A percentile compares a stretch with the other conserved stretches of the same genome.
phyloP scores from a whole-genome alignment of 2,797 vertebrate species.

The Iguana delicatissima region DNA sequence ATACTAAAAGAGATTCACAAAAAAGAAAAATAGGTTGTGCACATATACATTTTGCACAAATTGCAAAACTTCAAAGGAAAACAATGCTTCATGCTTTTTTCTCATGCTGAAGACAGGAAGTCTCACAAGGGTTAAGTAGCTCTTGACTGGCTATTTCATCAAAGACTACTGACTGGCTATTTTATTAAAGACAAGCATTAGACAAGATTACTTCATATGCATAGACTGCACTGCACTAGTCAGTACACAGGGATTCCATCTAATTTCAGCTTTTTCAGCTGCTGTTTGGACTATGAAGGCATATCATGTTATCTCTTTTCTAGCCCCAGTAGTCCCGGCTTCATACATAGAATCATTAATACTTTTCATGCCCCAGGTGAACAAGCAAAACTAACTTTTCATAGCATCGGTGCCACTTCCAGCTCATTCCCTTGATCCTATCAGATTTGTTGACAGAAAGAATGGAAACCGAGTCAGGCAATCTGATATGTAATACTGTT shows the following conservation, averaged over 20 bases:
- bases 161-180: no score
- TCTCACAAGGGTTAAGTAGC: no score
- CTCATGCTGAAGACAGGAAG: no score
- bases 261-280: neutral
- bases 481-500: no score
- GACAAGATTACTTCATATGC: no score
- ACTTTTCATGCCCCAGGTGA: neutral
- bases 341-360: neutral
- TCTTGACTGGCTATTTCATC: no score
- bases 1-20: no score
- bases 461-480: neutral
- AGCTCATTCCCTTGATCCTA: neutral
- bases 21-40: no score
- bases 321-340: neutral
- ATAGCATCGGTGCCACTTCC: neutral
- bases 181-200: no score
- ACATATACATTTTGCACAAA: no score
- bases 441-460: neutral
- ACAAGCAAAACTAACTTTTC: neutral
- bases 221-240: neutral
- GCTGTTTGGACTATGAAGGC: neutral
- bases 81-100: no score
- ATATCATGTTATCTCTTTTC: neutral
- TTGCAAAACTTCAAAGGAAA: no score
- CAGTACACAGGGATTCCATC: neutral